Conservation (phyloP, 2,113 vertebrate genomes). For the Anhinga rufa region DNA sequence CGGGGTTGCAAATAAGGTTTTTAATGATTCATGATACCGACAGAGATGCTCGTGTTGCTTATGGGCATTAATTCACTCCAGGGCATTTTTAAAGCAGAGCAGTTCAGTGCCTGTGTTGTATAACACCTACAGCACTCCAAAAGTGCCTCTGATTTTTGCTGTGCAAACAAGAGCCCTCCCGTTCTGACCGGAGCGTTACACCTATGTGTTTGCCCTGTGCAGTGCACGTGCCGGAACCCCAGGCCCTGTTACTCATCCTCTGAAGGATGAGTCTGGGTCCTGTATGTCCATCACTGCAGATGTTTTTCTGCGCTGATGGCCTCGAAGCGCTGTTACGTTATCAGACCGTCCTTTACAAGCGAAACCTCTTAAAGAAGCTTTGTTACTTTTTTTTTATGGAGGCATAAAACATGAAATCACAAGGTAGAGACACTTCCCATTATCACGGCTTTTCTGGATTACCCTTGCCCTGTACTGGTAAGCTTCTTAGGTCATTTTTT, state of each 20-base stretch:
- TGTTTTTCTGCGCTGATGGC: neutral
- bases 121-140: neutral
- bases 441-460: neutral
- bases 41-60: neutral
- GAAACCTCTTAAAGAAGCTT: neutral
- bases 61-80: neutral
- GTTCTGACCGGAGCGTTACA: rapidly evolving
- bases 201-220: rapidly evolving
- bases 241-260: neutral
- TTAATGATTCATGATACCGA: constrained; percentile 28
- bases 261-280: neutral
- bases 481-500: neutral
- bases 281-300: neutral
- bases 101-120: neutral
- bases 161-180: neutral
- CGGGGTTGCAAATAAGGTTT: constrained; percentile 25
- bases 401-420: neutral
- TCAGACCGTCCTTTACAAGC: neutral
- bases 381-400: neutral
- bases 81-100: neutral
- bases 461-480: neutral
- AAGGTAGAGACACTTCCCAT: neutral
- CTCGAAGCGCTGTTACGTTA: neutral
- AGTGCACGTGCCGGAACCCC: neutral
- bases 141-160: neutral